These are phyloP conservation scores for Belonocnema kinseyi DNA, from an alignment of 1,140 invertebrate species.

Conservation along the genomic window DNA sequence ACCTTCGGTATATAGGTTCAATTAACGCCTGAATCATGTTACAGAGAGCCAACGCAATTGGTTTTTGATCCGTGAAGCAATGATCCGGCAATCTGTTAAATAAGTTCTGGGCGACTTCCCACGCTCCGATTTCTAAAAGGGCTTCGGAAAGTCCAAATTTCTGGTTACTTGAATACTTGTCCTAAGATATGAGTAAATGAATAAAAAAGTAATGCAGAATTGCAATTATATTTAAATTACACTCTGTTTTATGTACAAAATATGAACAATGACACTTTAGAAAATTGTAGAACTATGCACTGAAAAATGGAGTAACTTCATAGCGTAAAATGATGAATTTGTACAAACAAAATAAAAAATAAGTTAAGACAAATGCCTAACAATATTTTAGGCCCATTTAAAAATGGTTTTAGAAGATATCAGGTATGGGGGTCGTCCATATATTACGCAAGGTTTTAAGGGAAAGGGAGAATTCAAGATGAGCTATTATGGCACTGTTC, in stretches of 20 bases:
- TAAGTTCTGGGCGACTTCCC: constrained; percentile 88
- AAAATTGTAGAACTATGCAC: no score
- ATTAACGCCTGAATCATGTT: constrained; percentile 89
- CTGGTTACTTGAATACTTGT: constrained; percentile 90
- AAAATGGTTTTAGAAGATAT: no score
- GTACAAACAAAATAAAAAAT: no score
- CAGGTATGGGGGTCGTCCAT: no score
- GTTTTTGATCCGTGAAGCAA: constrained; percentile 85
- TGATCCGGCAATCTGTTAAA: constrained; percentile 89
- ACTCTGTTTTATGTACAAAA: constrained; percentile 31
- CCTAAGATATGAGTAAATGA: constrained; percentile 55
- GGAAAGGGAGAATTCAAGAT: no score
- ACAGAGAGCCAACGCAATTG: constrained; percentile 88
- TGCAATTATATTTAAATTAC: constrained; percentile 10
- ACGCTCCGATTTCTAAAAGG: constrained; percentile 91
- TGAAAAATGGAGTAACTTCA: no score
- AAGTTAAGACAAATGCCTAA: no score
- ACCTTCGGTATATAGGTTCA: constrained; percentile 92
- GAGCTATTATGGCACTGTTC: no score
- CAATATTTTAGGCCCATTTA: no score
- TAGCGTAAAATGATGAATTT: no score
- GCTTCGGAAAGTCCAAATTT: constrained; percentile 95
- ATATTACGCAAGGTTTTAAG: no score
- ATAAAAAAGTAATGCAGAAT: constrained; percentile 1
- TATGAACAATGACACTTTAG: constrained; percentile 34